Evolutionary conservation across 2,113 vertebrate species (phyloP).

Genomic region (Hydrochoerus hydrochaeris): DNA sequence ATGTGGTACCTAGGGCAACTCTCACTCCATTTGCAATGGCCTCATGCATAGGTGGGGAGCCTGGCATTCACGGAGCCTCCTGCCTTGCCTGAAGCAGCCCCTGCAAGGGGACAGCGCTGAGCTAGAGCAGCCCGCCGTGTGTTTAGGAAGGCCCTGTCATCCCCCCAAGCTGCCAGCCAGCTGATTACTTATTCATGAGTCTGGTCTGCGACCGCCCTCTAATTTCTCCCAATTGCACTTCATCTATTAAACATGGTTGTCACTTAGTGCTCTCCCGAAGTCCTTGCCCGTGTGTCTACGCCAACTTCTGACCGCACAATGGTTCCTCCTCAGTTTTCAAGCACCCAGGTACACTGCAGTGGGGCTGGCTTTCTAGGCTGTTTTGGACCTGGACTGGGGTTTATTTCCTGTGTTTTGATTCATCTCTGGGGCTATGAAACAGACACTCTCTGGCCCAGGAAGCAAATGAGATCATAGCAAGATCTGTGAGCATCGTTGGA

Average conservation of each 20-base stretch:
- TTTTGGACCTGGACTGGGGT: background rate
- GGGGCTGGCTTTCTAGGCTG: background rate
- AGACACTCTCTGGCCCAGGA: background rate
- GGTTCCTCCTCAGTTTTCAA: background rate
- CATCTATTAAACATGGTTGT: slow-evolving; percentile 62
- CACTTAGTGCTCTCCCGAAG: slow-evolving; percentile 45
- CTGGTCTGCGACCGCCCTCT: slow-evolving; percentile 65
- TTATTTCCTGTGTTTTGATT: background rate
- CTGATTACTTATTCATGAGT: slow-evolving; percentile 60
- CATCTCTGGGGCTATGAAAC: background rate
- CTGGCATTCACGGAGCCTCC: background rate
- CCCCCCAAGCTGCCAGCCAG: slow-evolving; percentile 2
- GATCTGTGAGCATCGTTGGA: background rate
- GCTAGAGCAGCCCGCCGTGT: background rate
- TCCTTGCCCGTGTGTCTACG: slow-evolving; percentile 12
- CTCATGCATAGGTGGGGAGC: background rate
- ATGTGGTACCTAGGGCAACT: background rate
- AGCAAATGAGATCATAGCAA: slow-evolving; percentile 32
- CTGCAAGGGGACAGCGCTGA: background rate
- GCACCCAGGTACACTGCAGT: background rate
- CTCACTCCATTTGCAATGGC: background rate
- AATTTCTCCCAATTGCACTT: slow-evolving; percentile 61
- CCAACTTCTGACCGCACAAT: background rate
- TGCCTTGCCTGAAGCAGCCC: background rate
- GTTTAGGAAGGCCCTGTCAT: background rate